Conservation (phyloP, 2,113 vertebrate genomes). For the Crotalus tigris region DNA sequence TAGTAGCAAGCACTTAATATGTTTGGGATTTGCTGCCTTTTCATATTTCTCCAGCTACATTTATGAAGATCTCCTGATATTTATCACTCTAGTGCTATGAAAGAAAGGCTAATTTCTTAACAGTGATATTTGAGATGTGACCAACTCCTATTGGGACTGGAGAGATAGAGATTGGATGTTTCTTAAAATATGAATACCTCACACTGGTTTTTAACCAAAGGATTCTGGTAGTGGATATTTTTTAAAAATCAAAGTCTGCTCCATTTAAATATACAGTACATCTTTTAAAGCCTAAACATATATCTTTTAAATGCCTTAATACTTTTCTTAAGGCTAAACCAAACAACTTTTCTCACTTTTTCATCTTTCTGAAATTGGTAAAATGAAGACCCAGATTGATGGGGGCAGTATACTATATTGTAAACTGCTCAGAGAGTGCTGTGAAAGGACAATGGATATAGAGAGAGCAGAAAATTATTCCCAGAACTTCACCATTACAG, state of each 20-base stretch:
- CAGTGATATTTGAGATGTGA: not conserved
- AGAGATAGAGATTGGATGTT: not conserved
- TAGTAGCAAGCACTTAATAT: not conserved
- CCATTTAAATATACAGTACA: not conserved
- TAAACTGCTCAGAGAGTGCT: no score
- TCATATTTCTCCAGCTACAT: not conserved
- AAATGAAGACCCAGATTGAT: no score
- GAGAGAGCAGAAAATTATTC: no score
- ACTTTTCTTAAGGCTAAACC: not conserved
- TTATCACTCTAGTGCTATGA: not conserved
- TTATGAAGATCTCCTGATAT: not conserved
- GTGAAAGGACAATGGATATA: no score
- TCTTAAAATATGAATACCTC: no score
- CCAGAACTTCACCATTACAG: no score
- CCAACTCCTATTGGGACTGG: not conserved
- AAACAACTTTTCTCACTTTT: not conserved
- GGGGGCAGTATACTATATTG: no score
- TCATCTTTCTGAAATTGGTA: no score
- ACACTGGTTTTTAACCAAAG: constrained; percentile 18
- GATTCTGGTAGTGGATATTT: constrained; percentile 1
- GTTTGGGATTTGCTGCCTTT: not conserved
- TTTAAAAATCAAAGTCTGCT: not conserved
- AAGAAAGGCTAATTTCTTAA: constrained; percentile 19
- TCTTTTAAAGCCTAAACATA: not conserved
- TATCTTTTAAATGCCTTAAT: not conserved